Evolutionary conservation across 1,140 invertebrate species (phyloP), one percentile per base, ranked within the genome.

Genomic region (Solen grandis): DNA sequence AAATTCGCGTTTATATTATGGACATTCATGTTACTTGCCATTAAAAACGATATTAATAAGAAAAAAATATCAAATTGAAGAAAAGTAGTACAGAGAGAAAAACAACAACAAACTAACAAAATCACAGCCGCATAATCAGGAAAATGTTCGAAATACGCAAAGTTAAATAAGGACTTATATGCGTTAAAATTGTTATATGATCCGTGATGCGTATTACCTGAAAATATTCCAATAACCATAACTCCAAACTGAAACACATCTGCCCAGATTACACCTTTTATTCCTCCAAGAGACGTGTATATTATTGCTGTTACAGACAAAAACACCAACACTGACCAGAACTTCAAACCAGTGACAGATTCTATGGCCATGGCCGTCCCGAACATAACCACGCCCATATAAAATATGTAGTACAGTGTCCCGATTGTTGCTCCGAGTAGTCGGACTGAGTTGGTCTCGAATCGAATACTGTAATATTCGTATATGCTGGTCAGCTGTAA

Each of bases 401-500:
- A 70, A 27, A 70, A 70, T 8, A 70, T 14, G 50, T 29, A 41
- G 33, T 54, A 70, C 10, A 70, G 22, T n/a, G 57, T 57, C 4
- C 68, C 68, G 50, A 27, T 33, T 10, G 27, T 5, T 31, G 54
- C 14, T 22, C 19, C 50, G 25, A 66, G 46, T 36, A 54, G 46
- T n/a, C 76, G 65, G 36, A 79, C 66, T 25, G 55, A 35, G 27
- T 79, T 79, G 0, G 46, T 60, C 19, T 35, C 38, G 38, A 69
- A 79, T 22, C 76, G 76, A 29, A 69, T 33, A 10, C 52, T 29
- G 25, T 79, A 79, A 57, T 79, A 79, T 41, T 79, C 65, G 31
- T 66, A 79, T 5, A 84, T 73, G 22, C 72, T 84, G 10, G 82
- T 84, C 0, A 84, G 36, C n/a, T 60, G 66, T 4, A 84, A 33